Percentiles rank a stretch among this genome's conserved stretches.
These are phyloP conservation scores for Gallinago solitaria DNA, from an alignment of 2,797 vertebrate species.

Conservation along the genomic window DNA sequence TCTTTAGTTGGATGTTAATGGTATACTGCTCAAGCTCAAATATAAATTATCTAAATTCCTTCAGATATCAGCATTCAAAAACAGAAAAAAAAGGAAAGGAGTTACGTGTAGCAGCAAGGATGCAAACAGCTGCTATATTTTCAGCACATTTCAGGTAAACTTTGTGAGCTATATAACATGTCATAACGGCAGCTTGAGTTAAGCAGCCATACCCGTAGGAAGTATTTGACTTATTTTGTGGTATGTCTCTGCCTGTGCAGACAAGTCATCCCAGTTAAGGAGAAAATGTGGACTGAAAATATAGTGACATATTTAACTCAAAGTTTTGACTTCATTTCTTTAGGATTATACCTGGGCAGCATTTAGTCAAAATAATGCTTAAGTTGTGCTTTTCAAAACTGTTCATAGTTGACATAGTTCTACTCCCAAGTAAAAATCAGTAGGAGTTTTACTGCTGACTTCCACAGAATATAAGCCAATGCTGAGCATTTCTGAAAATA, in stretches of 20 bases:
- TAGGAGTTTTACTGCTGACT: conserved; percentile 45
- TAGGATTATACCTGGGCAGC: neutral
- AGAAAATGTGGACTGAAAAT: neutral
- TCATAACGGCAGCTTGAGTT: neutral
- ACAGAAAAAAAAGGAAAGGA: neutral
- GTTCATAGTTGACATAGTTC: neutral
- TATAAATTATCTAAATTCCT: neutral
- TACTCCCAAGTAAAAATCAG: conserved; percentile 19
- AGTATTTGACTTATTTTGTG: neutral
- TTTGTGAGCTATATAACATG: neutral
- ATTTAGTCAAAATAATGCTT: neutral
- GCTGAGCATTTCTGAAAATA: conserved; percentile 47
- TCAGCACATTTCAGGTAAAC: neutral
- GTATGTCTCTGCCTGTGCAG: neutral
- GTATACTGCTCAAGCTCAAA: neutral
- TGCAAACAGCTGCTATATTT: neutral
- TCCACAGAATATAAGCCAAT: conserved; percentile 26
- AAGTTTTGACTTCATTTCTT: neutral
- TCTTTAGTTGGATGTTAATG: neutral
- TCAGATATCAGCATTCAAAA: neutral
- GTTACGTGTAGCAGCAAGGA: neutral
- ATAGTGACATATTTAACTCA: neutral
- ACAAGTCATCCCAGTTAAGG: neutral
- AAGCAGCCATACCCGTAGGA: neutral
- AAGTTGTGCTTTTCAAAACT: conserved; percentile 28